A percentile compares a stretch with the other conserved stretches of the same genome.
Evolutionary conservation across 2,888 invertebrate species (phyloP).

Genomic region (Diabrotica balteata): DNA sequence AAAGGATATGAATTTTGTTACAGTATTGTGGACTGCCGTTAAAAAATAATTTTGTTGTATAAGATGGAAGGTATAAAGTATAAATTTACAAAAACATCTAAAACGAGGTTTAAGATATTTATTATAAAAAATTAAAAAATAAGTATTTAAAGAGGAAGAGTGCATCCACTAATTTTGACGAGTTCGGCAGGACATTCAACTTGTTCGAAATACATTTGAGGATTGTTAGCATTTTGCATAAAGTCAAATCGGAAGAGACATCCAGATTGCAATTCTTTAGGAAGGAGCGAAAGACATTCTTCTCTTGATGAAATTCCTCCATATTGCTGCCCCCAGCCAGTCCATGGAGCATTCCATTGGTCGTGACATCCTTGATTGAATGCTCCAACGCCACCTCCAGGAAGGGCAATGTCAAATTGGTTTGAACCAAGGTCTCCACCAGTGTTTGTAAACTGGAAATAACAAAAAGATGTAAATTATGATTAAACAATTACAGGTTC

Average conservation of each 20-base stretch:
- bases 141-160: background rate
- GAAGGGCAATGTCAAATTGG: constrained; percentile 31
- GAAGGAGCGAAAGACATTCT: constrained; percentile 31
- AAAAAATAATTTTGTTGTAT: too few species aligned
- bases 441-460: constrained; percentile 33
- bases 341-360: constrained; percentile 37
- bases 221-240: constrained; percentile 36
- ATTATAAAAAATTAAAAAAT: too few species aligned
- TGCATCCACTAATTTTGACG: constrained; percentile 16
- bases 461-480: too few species aligned
- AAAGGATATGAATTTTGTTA: too few species aligned
- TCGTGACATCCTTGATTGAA: constrained; percentile 32
- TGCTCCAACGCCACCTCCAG: constrained; percentile 35
- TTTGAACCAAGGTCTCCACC: constrained; percentile 35
- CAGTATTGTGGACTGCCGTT: too few species aligned
- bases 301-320: constrained; percentile 33
- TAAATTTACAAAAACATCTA: too few species aligned
- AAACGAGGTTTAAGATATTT: too few species aligned
- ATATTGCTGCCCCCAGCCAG: constrained; percentile 37
- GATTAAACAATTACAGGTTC: too few species aligned
- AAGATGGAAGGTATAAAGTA: too few species aligned
- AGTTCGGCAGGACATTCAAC: constrained; percentile 36
- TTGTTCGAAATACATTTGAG: constrained; percentile 33
- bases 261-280: constrained; percentile 30
- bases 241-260: constrained; percentile 38